Percentiles rank a stretch among this genome's conserved stretches.
Conservation (phyloP, 2,797 vertebrate genomes). For the Chrysocyon brachyurus region DNA sequence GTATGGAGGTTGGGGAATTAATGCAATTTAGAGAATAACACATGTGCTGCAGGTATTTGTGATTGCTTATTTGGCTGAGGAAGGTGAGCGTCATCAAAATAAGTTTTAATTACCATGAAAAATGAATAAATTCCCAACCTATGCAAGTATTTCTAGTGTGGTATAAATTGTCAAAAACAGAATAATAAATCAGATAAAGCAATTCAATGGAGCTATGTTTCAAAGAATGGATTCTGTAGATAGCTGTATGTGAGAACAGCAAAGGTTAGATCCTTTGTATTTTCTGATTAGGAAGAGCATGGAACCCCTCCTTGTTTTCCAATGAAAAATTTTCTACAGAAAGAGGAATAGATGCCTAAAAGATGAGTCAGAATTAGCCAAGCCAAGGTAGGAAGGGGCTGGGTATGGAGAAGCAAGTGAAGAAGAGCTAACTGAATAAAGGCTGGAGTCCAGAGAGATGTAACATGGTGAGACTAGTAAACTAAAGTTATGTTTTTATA, state of each 20-base stretch:
- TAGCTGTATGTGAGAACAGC: neutral
- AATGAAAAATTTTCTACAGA: neutral
- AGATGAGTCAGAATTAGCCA: neutral
- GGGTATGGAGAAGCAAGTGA: no score
- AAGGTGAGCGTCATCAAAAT: conserved; percentile 3
- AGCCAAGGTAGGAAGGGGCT: neutral
- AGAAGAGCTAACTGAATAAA: neutral
- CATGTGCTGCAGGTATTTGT: neutral
- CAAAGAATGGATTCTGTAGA: neutral
- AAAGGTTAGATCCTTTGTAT: neutral
- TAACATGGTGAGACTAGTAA: accelerated
- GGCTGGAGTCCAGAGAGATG: no score
- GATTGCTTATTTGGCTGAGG: conserved; percentile 38
- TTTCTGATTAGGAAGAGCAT: neutral
- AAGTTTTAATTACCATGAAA: conserved; percentile 26
- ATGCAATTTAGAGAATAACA: conserved; percentile 49
- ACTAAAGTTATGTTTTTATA: neutral
- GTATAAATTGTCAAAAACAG: neutral
- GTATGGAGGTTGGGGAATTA: neutral
- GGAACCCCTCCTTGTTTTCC: neutral
- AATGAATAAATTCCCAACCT: neutral
- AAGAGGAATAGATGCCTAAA: neutral
- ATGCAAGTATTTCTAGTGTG: neutral
- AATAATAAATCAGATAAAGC: neutral
- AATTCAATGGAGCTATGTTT: neutral